A percentile compares a stretch with the other conserved stretches of the same genome.
phyloP scores from a whole-genome alignment of 2,113 vertebrate genomes.

The Anarhynchus alexandrinus region DNA sequence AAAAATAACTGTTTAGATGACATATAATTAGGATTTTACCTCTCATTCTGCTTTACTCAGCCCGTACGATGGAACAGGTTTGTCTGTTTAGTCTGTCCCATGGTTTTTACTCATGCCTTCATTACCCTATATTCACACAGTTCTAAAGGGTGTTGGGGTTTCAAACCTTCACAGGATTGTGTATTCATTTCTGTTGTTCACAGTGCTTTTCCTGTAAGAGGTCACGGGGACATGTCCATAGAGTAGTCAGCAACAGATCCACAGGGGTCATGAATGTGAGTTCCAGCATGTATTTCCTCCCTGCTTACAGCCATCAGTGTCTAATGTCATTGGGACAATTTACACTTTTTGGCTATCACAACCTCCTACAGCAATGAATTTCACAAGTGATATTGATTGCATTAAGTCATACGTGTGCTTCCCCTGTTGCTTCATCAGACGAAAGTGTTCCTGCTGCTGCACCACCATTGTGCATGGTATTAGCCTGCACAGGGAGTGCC shows the following conservation, averaged over 20 bases:
- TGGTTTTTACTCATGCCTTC: background rate
- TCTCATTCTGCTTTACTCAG: background rate
- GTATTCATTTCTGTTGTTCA: background rate
- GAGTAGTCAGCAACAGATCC: background rate
- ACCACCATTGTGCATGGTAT: background rate
- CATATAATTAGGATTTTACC: background rate
- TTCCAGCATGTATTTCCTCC: background rate
- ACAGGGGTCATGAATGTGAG: background rate
- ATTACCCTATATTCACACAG: background rate
- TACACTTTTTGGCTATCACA: background rate
- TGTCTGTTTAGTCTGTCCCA: background rate
- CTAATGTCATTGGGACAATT: background rate
- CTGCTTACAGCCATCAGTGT: background rate
- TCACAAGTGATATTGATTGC: background rate
- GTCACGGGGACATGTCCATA: fast-evolving
- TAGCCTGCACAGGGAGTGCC: background rate
- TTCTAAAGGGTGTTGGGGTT: background rate
- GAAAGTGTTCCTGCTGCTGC: background rate
- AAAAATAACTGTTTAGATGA: background rate
- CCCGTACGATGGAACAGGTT: background rate
- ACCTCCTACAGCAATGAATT: background rate
- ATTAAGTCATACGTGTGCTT: background rate
- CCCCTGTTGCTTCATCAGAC: background rate
- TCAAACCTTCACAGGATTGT: background rate
- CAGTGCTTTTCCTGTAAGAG: background rate